Base-by-base conservation (phyloP, 2,888 invertebrate species). In the Diaphora mendica region DNA sequence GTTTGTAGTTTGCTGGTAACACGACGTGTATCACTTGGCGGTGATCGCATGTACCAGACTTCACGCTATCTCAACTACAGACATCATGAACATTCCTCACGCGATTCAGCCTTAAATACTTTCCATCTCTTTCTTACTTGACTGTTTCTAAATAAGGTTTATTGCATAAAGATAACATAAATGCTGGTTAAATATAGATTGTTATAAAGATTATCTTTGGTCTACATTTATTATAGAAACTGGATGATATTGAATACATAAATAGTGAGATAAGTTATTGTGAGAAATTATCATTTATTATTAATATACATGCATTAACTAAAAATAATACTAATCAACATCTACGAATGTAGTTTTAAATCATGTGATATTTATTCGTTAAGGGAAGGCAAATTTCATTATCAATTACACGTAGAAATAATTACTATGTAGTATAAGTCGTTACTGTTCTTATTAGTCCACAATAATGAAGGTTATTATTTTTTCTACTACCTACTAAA, bases 21-120 rank as follows among this genome's bases (percentile, higher is more conserved):
- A 80, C 80, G 79, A 81, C 78, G 75, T 81, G 83, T 87, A 86
- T 86, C 83, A 80, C 79, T 72, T 76, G 69, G 64, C 81, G 81
- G 83, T 81, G 79, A 83, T 89, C 82, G 88, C 89, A 87, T 89
- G 88, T 79, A 71, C 33, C 70, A 76, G 65, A 72, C 76, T 82
- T 82, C 84, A 85, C 84, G 85, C 84, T 82, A 86, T 84, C 83
- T 76, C 71, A 72, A 68, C 62, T 55, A 55, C 73, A 73, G 76
- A 77, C 78, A 80, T 77, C 85, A 83, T 82, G 84, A 77, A 74
- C 82, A 72, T 72, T 78, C 71, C 82, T 79, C 87, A 88, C 89
- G 88, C 90, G 79, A 86, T 82, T 65, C 71, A 74, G 59, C 72
- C 33, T 73, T 76, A 75, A 73, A 80, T 74, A 79, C 77, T 76